These are phyloP conservation scores for Acanthacorydalis orientalis DNA, from an alignment of 2,888 invertebrate genomes.

Conservation along the genomic window DNA sequence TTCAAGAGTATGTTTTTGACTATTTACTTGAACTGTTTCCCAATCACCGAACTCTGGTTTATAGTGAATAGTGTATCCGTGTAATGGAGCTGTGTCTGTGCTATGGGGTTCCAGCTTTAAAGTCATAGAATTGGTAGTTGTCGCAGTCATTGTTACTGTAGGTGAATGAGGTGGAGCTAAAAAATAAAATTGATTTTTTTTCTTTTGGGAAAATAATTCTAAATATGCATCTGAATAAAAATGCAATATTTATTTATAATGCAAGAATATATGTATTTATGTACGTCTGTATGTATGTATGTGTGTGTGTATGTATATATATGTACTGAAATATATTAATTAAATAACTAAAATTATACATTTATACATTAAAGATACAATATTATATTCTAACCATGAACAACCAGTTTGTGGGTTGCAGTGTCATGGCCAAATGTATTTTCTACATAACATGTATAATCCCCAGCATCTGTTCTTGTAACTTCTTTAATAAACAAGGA, in stretches of 20 bases:
- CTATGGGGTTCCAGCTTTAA: conserved; percentile 56
- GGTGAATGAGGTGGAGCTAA: conserved; percentile 61
- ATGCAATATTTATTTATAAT: too few species aligned
- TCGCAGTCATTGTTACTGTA: conserved; percentile 54
- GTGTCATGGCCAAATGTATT: conserved; percentile 87
- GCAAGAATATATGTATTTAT: too few species aligned
- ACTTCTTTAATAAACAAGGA: conserved; percentile 82
- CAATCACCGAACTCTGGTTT: conserved; percentile 91
- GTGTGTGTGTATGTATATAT: too few species aligned
- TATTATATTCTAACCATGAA: conserved; percentile 42
- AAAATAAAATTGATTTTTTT: conserved; percentile 8
- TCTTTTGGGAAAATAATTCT: background rate
- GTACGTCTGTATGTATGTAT: too few species aligned
- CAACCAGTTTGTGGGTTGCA: conserved; percentile 75
- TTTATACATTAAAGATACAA: background rate
- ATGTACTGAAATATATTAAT: too few species aligned
- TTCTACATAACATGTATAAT: conserved; percentile 85
- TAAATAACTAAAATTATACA: too few species aligned
- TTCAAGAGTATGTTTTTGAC: conserved; percentile 71
- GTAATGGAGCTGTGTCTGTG: conserved; percentile 71
- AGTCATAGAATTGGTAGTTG: conserved; percentile 57
- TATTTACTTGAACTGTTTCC: conserved; percentile 64
- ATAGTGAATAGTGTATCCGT: conserved; percentile 82
- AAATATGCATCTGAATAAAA: background rate
- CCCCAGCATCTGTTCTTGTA: conserved; percentile 78